Evolutionary conservation across 2,888 invertebrate species (phyloP), one percentile per base, ranked within the genome.

Genomic region (Cheilosia impressa): DNA sequence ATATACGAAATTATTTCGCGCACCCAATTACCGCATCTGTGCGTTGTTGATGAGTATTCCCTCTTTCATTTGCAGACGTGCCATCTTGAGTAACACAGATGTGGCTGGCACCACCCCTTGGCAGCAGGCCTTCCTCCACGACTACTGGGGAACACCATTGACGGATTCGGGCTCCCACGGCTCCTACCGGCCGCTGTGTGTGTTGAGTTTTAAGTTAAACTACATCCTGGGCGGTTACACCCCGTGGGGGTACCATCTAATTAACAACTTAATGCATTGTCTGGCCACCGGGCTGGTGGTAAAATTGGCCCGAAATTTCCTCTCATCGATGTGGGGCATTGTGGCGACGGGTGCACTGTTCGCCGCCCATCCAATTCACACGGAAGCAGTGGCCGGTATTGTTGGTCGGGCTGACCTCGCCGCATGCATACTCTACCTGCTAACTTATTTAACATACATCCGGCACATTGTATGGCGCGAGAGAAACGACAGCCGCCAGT

Each of bases 71-170:
- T 94, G 19, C 96, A 99, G 99, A 92, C 97, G 98, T 90, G 99
- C 99, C 88, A 98, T 99, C 91, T 94, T 98, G 92, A 96, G 96
- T 91, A 99, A 99, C 93, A 96, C 96, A 87, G 99, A 99, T 93
- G 95, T 99, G 89, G 94, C 96, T 89, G 96, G 97, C 85, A 95
- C 95, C 89, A 96, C 97, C 84, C 96, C 98, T 79, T 95, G 98
- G 94, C 94, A 94, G 89, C 95, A 95, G 88, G 94, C 98, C 89
- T 95, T 98, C 91, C 95, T 95, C 92, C 96, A 99, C 93, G 99
- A 99, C 93, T 99, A 98, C 93, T 99, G 99, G 99, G 99, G 99
- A 63, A 99, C 98, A 52, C 97, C 98, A 79, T 94, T 99, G 89
- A 95, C 95, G 88, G 97, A 98, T 93, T 95, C 96, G 87, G 98